phyloP scores from a whole-genome alignment of 2,888 invertebrate species.

The Acanthosepion lycidas region DNA sequence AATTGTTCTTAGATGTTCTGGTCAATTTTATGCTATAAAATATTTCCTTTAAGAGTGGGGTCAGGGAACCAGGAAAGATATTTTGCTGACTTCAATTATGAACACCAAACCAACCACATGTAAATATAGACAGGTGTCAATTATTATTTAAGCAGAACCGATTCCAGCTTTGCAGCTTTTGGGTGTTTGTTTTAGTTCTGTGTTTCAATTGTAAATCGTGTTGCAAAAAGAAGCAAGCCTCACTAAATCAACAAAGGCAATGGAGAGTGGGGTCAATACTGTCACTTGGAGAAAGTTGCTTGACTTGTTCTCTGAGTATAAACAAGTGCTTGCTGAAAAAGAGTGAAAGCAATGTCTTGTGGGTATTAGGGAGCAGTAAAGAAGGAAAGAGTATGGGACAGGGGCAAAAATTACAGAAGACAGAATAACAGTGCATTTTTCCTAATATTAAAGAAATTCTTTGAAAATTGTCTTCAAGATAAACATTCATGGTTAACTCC shows the following conservation, averaged over 20 bases:
- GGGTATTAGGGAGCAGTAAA: neutral
- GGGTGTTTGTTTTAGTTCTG: neutral
- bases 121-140: neutral
- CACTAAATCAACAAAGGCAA: neutral
- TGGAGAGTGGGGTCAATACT: neutral
- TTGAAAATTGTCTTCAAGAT: no score
- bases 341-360: neutral
- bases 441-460: no score
- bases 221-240: neutral
- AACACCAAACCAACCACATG: neutral
- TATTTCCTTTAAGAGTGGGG: no score
- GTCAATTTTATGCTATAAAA: no score
- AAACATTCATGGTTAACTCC: no score
- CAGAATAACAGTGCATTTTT: no score
- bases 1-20: no score
- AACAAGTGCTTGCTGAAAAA: neutral
- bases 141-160: neutral
- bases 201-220: neutral
- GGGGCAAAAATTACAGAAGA: neutral
- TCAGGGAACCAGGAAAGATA: no score
- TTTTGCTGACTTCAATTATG: no score
- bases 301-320: neutral
- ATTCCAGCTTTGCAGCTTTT: neutral
- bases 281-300: neutral
- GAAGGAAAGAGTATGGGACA: neutral